These are phyloP conservation scores for Exaiptasia diaphana DNA, from an alignment of 64 coral and sea anemone genomes.

Conservation along the genomic window DNA sequence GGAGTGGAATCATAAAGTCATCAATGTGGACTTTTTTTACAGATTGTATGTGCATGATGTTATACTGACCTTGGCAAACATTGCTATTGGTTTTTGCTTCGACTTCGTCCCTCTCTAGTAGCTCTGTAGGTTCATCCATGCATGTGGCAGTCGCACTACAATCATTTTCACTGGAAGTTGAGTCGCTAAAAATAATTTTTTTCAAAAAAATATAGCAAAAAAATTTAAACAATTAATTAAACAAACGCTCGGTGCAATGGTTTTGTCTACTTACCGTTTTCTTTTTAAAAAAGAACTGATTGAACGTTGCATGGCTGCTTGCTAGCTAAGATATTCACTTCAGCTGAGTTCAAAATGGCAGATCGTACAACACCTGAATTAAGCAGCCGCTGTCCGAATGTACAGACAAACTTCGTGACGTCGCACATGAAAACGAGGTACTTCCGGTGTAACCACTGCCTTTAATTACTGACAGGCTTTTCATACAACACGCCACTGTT, in stretches of 20 bases:
- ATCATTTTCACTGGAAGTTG: neutral
- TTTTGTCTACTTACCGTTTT: slow-evolving; percentile 51
- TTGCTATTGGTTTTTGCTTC: neutral
- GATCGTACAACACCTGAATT: slow-evolving; percentile 15
- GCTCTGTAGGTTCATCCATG: neutral
- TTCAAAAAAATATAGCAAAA: slow-evolving; percentile 19
- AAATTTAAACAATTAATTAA: slow-evolving; percentile 54
- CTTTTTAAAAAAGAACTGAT: slow-evolving; percentile 47
- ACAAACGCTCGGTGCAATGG: slow-evolving; percentile 36
- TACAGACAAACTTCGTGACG: slow-evolving; percentile 49
- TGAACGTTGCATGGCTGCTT: slow-evolving; percentile 38
- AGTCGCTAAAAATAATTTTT: slow-evolving; percentile 30
- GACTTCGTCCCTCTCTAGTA: neutral
- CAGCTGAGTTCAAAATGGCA: slow-evolving; percentile 21
- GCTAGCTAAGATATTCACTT: neutral
- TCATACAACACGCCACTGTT: no score
- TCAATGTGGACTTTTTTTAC: neutral
- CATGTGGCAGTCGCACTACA: neutral
- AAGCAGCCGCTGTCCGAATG: slow-evolving; percentile 37
- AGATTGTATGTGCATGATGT: neutral
- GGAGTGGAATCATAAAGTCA: neutral
- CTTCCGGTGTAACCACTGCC: slow-evolving; percentile 37
- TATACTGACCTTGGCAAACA: neutral
- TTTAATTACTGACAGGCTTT: slow-evolving; percentile 27
- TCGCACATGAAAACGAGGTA: slow-evolving; percentile 50